A percentile compares a stretch with the other conserved stretches of the same genome.
These are phyloP conservation scores for Macrobrachium rosenbergii DNA, from an alignment of 1,140 invertebrate genomes.

Conservation along the genomic window DNA sequence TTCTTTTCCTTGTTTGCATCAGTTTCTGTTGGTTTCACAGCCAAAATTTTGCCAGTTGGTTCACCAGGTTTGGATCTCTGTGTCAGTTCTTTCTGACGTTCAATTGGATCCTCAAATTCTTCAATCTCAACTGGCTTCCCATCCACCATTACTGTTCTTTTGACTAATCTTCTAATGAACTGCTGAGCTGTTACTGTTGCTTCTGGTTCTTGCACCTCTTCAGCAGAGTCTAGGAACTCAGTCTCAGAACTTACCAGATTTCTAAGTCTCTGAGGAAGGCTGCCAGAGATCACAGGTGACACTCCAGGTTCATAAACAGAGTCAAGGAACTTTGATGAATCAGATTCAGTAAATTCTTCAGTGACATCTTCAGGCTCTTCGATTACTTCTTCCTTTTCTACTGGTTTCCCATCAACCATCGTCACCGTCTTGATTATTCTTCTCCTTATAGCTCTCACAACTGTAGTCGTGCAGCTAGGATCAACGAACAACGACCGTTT, in stretches of 20 bases:
- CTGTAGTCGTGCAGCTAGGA: constrained; percentile 30
- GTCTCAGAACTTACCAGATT: neutral
- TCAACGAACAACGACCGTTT: neutral
- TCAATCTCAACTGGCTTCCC: constrained; percentile 15
- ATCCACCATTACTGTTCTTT: neutral
- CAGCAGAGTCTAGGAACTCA: constrained; percentile 13
- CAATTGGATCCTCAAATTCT: neutral
- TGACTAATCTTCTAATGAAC: neutral
- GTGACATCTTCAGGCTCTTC: constrained; percentile 24
- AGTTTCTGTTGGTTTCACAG: too few relatives aligned
- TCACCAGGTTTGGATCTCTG: neutral
- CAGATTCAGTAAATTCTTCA: constrained; percentile 3
- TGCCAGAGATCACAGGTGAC: neutral
- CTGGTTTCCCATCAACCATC: constrained; percentile 37
- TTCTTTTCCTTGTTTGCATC: too few relatives aligned
- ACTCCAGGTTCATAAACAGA: constrained; percentile 16
- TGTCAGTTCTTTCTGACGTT: neutral
- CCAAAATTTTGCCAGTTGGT: neutral
- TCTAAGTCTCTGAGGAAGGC: neutral
- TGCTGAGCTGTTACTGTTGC: neutral
- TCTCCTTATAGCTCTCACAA: constrained; percentile 32
- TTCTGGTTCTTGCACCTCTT: constrained; percentile 8
- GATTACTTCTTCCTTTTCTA: constrained; percentile 44
- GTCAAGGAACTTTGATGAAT: neutral
- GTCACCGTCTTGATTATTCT: constrained; percentile 29